These are phyloP conservation scores for Porites rus DNA, from an alignment of 92 coral and sea anemone genomes.

Conservation along the genomic window DNA sequence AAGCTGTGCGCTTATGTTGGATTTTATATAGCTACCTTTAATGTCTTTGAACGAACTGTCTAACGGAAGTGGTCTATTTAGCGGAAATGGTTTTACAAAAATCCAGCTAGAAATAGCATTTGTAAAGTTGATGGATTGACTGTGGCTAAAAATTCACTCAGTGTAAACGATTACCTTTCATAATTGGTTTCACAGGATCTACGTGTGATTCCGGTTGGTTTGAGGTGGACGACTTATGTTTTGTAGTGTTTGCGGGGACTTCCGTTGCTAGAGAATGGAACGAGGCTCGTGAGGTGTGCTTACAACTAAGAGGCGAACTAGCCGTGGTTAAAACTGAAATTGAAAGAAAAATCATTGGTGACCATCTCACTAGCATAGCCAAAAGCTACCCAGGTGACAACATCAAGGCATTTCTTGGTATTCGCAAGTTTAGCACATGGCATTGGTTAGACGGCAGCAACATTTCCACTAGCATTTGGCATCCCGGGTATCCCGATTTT, in stretches of 20 bases:
- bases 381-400: background rate
- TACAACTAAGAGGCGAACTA: conserved; percentile 28
- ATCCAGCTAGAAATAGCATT: too few species aligned
- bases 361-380: background rate
- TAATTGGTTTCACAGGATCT: background rate
- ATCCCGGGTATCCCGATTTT: conserved; percentile 12
- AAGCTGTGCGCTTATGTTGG: too few species aligned
- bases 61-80: too few species aligned
- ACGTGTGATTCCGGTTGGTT: conserved; percentile 49
- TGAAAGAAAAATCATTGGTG: conserved; percentile 13
- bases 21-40: too few species aligned
- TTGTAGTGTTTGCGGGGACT: conserved; percentile 1
- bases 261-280: background rate
- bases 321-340: conserved; percentile 64
- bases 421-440: background rate
- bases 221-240: conserved; percentile 26
- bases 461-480: background rate
- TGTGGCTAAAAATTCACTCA: background rate
- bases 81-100: too few species aligned
- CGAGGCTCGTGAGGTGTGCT: background rate
- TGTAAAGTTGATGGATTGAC: too few species aligned
- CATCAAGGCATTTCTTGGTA: conserved; percentile 4
- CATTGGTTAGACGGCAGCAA: conserved; percentile 23
- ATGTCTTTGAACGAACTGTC: too few species aligned
- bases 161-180: background rate